phyloP scores from a whole-genome alignment of 2,888 invertebrate genomes.

The Anthoptus insignis region DNA sequence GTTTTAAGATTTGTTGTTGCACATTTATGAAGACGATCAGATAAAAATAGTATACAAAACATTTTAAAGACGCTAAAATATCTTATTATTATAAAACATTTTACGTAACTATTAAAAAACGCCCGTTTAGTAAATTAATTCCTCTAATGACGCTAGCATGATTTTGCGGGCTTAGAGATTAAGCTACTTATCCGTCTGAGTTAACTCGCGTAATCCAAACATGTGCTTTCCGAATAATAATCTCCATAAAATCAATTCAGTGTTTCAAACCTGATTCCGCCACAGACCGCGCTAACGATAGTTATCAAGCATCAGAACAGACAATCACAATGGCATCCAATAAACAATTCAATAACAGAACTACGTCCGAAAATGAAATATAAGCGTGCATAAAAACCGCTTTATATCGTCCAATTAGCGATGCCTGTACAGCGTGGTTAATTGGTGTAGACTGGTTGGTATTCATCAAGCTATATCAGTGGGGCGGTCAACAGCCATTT shows the following conservation, averaged over 20 bases:
- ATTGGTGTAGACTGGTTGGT: constrained; percentile 64
- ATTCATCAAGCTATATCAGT: constrained; percentile 59
- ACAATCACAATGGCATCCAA: constrained; percentile 15
- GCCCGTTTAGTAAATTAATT: too few relatives aligned
- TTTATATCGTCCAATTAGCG: constrained; percentile 58
- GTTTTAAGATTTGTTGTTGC: constrained; percentile 16
- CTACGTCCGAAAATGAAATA: constrained; percentile 17
- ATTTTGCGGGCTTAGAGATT: too few relatives aligned
- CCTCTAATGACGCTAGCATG: too few relatives aligned
- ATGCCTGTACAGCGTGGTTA: constrained; percentile 54
- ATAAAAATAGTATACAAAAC: too few relatives aligned
- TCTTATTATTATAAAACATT: too few relatives aligned
- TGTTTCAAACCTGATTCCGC: neutral
- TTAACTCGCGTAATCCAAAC: too few relatives aligned
- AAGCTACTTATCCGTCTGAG: too few relatives aligned
- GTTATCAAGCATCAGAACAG: constrained; percentile 1
- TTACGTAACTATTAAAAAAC: too few relatives aligned
- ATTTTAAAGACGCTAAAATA: too few relatives aligned
- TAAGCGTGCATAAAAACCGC: constrained; percentile 43
- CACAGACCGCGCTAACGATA: neutral
- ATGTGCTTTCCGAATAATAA: neutral
- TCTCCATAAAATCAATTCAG: neutral
- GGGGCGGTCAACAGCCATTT: constrained; percentile 48
- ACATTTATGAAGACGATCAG: neutral
- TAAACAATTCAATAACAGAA: constrained; percentile 29